Evolutionary conservation across 2,888 invertebrate genomes (phyloP).

Genomic region (Trisateles emortualis): DNA sequence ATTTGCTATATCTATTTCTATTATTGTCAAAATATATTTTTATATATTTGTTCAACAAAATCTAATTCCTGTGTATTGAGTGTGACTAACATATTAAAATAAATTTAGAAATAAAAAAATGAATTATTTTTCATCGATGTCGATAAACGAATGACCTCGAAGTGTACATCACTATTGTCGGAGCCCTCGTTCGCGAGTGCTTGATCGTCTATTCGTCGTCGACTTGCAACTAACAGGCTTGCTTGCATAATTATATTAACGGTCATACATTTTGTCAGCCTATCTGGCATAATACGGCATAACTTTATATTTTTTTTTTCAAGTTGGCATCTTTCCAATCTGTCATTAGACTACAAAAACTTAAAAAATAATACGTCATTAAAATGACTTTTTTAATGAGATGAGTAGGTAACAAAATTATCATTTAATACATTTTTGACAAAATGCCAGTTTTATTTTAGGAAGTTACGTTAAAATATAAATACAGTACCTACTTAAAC

Average conservation of each 20-base stretch:
- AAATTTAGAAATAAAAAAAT: no score
- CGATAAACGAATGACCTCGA: constrained; percentile 74
- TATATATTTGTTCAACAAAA: no score
- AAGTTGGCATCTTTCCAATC: constrained; percentile 15
- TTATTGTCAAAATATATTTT: no score
- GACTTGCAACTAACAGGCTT: constrained; percentile 64
- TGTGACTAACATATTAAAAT: no score
- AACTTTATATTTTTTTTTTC: no score
- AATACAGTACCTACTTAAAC: background rate
- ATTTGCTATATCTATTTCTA: no score
- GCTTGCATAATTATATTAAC: constrained; percentile 78
- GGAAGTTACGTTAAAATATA: background rate
- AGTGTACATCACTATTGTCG: constrained; percentile 53
- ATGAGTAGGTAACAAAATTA: background rate
- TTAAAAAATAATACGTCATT: constrained; percentile 7
- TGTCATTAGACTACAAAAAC: background rate
- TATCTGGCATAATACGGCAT: no score
- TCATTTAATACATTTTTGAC: background rate
- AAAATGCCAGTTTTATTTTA: background rate
- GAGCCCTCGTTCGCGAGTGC: constrained; percentile 64
- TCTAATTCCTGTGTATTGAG: no score
- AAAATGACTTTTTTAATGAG: background rate
- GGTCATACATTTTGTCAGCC: constrained; percentile 46
- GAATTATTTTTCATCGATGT: constrained; percentile 60
- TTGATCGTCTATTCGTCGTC: constrained; percentile 55